Conservation (phyloP, 2,113 vertebrate species). For the Terrapene triunguis region DNA sequence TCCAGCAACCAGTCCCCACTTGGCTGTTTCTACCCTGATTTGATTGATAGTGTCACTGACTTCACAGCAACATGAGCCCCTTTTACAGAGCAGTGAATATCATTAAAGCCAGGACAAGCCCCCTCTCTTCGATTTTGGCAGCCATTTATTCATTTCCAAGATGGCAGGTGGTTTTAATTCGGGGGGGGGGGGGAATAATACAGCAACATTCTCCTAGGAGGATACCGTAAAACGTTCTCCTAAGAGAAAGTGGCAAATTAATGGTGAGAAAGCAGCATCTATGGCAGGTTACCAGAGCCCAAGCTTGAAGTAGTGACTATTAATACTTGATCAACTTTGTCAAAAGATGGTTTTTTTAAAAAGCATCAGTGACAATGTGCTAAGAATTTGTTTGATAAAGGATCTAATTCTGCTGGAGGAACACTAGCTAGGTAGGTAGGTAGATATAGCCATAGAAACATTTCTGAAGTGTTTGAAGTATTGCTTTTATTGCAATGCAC, state of each 20-base stretch:
- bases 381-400: slow-evolving; percentile 38
- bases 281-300: not conserved
- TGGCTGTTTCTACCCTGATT: rapidly evolving
- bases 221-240: slow-evolving; percentile 4
- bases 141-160: slow-evolving; percentile 10
- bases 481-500: slow-evolving; percentile 63
- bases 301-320: slow-evolving; percentile 54
- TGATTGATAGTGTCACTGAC: rapidly evolving
- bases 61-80: rapidly evolving
- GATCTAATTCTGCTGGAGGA: not conserved
- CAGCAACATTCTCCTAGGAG: slow-evolving; percentile 37
- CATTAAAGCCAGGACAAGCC: not conserved
- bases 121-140: not conserved
- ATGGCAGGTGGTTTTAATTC: slow-evolving; percentile 7
- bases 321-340: slow-evolving; percentile 49
- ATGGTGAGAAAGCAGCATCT: not conserved
- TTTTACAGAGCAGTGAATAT: rapidly evolving
- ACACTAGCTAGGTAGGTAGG: not conserved
- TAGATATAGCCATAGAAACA: not conserved
- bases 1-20: rapidly evolving
- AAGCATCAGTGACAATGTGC: slow-evolving; percentile 2
- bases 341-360: not conserved
- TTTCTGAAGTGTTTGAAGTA: not conserved
- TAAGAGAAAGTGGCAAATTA: slow-evolving; percentile 18
- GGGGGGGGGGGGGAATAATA: not conserved